phyloP scores from a whole-genome alignment of 2,113 vertebrate genomes.

The Lepus timidus region DNA sequence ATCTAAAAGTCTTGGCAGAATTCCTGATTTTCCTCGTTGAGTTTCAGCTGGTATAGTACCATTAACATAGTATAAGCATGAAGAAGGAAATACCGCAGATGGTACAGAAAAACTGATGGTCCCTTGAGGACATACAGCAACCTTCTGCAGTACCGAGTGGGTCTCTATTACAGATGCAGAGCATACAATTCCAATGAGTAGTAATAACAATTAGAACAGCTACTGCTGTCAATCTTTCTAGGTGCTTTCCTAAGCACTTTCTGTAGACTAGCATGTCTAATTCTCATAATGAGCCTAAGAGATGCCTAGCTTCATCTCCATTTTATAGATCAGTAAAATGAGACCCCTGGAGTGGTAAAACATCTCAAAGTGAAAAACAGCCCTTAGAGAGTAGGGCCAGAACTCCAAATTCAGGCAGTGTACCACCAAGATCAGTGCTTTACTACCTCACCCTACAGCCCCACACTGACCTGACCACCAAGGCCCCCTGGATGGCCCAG shows the following conservation, averaged over 20 bases:
- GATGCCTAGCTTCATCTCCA: neutral
- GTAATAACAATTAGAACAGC: neutral
- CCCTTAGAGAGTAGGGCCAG: neutral
- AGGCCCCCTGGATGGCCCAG: no score
- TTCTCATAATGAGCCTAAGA: neutral
- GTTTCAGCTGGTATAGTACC: neutral
- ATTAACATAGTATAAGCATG: neutral
- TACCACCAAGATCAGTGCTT: neutral
- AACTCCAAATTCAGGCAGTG: neutral
- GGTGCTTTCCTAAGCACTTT: neutral
- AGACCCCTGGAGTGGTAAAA: neutral
- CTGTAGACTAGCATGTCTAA: neutral
- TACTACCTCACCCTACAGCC: neutral
- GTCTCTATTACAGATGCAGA: neutral
- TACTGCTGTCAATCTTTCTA: neutral
- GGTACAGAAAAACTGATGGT: neutral
- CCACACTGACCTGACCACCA: neutral
- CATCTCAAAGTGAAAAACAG: neutral
- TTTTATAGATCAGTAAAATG: neutral
- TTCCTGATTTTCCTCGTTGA: neutral
- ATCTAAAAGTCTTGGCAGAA: neutral
- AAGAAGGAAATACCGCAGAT: neutral
- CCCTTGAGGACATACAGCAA: fast-evolving
- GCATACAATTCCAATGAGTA: neutral
- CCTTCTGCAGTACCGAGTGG: fast-evolving